Evolutionary conservation across 2,113 vertebrate species (phyloP), one percentile per base, ranked within the genome.

Genomic region (Oncorhynchus tshawytscha): DNA sequence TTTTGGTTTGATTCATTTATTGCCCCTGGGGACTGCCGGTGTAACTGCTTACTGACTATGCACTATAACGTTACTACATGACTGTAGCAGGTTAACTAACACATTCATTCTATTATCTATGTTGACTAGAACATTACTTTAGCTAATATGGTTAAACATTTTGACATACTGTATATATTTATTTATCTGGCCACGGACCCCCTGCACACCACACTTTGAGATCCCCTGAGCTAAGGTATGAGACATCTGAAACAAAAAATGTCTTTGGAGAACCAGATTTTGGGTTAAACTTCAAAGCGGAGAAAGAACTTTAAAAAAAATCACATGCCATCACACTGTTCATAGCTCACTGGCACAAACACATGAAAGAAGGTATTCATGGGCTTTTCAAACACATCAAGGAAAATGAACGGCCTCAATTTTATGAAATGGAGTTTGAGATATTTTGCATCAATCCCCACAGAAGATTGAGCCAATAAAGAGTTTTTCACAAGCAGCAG

Each of bases 291-390:
- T 84, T 85, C 72, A 89, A 90, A 88, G 74, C 74, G 69, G 74
- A 72, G 73, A 88, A 78, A 71, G 77, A 76, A 80, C 71, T 64
- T 64, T 65, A 25, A 62, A 82, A 73, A 54, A 54, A 83, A 87
- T 92, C 91, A 91, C 90, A 87, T 91, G 91, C 75, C 75, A 76
- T 25, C 67, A 75, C 76, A 83, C 48, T 62, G 79, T 72, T 66
- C 86, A 54, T 24, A 76, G 73, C 71, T 66, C 59, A 20, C 71
- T 73, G 59, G 25, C 73, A 78, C 73, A 3, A 72, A 77, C 72
- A 86, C 74, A 90, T 90, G 82, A 89, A 93, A 89, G 80, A 85
- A 78, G 15, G 84, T 87, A 86, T 92, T 94, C 88, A 90, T 85
- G 64, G 82, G 70, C 70, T 78, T 77, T 81, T 81, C 69, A 79